Base-by-base conservation (phyloP, 2,797 vertebrate species). In the Macrochelys suwanniensis region DNA sequence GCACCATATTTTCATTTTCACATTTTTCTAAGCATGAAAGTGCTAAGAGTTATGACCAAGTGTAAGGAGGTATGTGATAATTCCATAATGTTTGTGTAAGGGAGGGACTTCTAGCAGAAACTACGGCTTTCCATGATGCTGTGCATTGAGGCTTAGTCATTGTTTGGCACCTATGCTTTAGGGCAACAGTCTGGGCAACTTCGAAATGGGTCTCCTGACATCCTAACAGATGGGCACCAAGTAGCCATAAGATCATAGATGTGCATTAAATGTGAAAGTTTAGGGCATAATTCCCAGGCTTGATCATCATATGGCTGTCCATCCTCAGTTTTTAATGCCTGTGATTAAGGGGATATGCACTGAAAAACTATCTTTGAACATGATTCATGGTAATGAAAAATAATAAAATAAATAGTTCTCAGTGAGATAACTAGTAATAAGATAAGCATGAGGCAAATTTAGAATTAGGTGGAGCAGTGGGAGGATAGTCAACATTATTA, bases 211-310 rank as follows among this genome's bases (percentile, higher is more conserved):
- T 93, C 93, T 89, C 91, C 91, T 97, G 96, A 97, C 97, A 97
- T 95, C 96, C 93, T 77, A 92, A 97, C 98, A 98, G 98, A 98
- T 98, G 97, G 97, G 92, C 90, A 96, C 89, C 96, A 97, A 97
- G 95, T 96, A 96, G 96, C 97, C 97, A 96, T 97, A 97, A 97
- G 96, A 95, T 91, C 93, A 89, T 95, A 97, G 97, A 97, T 97
- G 96, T 97, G 96, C 96, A 97, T 93, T 95, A 96, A 97, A 89
- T 94, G 95, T 97, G 97, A 96, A 97, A 95, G 93, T 94, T 97
- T 87, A 92, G 96, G 97, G 96, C 89, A 96, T 93, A 94, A 97
- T 96, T 98, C 97, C 95, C 93, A 97, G 94, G 90, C 92, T 96
- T 94, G 87, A 94, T 96, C 84, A 80, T 93, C 97, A 97, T 96